These are phyloP conservation scores for Stomorhina lunata DNA, from an alignment of 2,888 invertebrate species.

Conservation along the genomic window DNA sequence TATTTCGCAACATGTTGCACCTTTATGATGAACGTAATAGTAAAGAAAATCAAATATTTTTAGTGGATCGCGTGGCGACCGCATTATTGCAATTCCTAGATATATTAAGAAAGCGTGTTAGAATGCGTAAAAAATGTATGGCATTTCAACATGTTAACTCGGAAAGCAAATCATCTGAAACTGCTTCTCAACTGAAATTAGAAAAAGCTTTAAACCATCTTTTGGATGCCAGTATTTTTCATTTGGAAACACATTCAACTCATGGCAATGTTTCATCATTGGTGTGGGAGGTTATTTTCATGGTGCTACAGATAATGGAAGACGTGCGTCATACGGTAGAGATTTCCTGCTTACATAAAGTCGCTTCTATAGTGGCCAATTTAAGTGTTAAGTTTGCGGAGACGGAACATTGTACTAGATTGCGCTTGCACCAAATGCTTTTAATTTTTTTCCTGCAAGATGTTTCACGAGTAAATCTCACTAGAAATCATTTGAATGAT, in stretches of 20 bases:
- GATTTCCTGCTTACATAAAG: conserved; percentile 33
- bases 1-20: conserved; percentile 73
- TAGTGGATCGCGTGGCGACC: conserved; percentile 67
- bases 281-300: conserved; percentile 65
- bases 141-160: too few relatives aligned
- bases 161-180: too few relatives aligned
- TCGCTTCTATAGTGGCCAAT: conserved; percentile 62
- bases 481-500: background rate
- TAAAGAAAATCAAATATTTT: conserved; percentile 9
- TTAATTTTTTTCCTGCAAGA: conserved; percentile 71
- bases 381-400: conserved; percentile 61
- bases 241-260: conserved; percentile 61
- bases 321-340: conserved; percentile 40
- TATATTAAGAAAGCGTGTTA: conserved; percentile 69
- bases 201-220: conserved; percentile 68
- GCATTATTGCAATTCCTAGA: conserved; percentile 69
- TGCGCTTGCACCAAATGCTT: conserved; percentile 72
- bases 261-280: conserved; percentile 60
- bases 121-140: conserved; percentile 63
- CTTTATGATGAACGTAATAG: conserved; percentile 67
- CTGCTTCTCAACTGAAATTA: conserved; percentile 69
- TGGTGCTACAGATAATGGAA: conserved; percentile 58
- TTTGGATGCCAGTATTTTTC: conserved; percentile 67
- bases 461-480: conserved; percentile 47
- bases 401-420: conserved; percentile 67